Base-by-base conservation (phyloP, 2,113 vertebrate genomes). In the Scomber japonicus region DNA sequence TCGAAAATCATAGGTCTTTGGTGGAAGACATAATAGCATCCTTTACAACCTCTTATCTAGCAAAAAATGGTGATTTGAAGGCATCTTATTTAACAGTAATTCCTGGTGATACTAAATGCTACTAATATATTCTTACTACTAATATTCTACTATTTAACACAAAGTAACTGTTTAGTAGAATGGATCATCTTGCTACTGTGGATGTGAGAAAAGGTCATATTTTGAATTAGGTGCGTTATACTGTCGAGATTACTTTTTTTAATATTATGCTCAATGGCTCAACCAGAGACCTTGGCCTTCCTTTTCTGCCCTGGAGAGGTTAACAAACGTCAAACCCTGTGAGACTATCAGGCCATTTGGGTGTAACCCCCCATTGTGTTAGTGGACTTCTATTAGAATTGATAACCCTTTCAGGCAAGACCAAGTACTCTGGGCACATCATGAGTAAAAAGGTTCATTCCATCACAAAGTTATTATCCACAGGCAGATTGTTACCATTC, bases 391-490 rank as follows among this genome's bases (percentile, higher is more conserved):
- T 91, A 94, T 94, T 92, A 94, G 83, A 95, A 94, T 93, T 91
- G 89, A 95, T 94, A 92, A 93, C 91, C 83, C 88, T 89, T 81
- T 92, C 82, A 92, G 83, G 50, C 64, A 63, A 71, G 79, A 85
- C 88, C 87, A 89, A 90, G 92, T 84, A 83, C 87, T 81, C 63
- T 3, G 48, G 87, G 89, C 79, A 79, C 72, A 69, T 66, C 49
- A 82, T 87, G 89, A 88, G 93, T 84, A 92, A 93, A 84, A 91
- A 93, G 95, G 94, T 95, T 95, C 95, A 96, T 96, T 97, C 96
- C 95, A 96, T 95, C 95, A 96, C 95, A 95, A 96, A 96, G 96
- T 96, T 97, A 99, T 98, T 98, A 98, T 94, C 96, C 94, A 90
- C 90, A 65, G 93, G 87, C 65, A 88, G 93, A 95, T 93, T 45